Percentiles rank a stretch among this genome's conserved stretches.
Evolutionary conservation across 2,888 invertebrate genomes (phyloP).

Genomic region (Tetragnatha montana): DNA sequence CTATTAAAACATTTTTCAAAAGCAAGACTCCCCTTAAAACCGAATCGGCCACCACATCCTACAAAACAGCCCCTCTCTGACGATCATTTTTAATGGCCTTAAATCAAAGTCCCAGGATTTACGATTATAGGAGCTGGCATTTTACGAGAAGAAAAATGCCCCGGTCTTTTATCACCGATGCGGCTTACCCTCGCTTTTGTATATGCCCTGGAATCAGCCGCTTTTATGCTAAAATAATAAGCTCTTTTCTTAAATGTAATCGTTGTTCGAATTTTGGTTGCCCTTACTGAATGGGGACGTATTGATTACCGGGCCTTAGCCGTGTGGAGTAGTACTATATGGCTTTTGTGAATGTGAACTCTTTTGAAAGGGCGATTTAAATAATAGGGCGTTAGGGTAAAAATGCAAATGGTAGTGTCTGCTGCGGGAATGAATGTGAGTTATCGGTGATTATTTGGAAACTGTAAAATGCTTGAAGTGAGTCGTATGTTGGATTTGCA

Average conservation of each 20-base stretch:
- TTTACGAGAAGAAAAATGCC: slow-evolving; percentile 51
- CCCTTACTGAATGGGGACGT: slow-evolving; percentile 8
- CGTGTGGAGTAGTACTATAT: not conserved
- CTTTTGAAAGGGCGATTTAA: slow-evolving; percentile 12
- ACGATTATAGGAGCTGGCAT: slow-evolving; percentile 45
- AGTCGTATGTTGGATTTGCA: no score
- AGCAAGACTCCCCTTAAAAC: slow-evolving; percentile 1
- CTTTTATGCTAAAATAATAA: slow-evolving; percentile 56
- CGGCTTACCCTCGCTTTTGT: not conserved
- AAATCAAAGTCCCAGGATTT: slow-evolving; percentile 54
- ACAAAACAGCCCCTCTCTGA: slow-evolving; percentile 26
- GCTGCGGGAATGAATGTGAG: not conserved
- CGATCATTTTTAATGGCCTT: slow-evolving; percentile 49
- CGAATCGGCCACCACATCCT: slow-evolving; percentile 12
- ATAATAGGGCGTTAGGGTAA: slow-evolving; percentile 6
- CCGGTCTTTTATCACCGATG: slow-evolving; percentile 24
- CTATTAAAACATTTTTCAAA: slow-evolving; percentile 36
- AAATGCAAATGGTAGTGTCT: not conserved
- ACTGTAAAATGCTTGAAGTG: no score
- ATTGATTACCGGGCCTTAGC: slow-evolving; percentile 1
- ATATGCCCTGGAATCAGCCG: not conserved
- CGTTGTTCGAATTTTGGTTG: slow-evolving; percentile 41
- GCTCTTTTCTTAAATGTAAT: slow-evolving; percentile 35
- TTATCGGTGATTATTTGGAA: no score
- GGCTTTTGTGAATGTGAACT: slow-evolving; percentile 1